Evolutionary conservation across 64 coral and sea anemone species (phyloP).

Genomic region (Montipora cactus): DNA sequence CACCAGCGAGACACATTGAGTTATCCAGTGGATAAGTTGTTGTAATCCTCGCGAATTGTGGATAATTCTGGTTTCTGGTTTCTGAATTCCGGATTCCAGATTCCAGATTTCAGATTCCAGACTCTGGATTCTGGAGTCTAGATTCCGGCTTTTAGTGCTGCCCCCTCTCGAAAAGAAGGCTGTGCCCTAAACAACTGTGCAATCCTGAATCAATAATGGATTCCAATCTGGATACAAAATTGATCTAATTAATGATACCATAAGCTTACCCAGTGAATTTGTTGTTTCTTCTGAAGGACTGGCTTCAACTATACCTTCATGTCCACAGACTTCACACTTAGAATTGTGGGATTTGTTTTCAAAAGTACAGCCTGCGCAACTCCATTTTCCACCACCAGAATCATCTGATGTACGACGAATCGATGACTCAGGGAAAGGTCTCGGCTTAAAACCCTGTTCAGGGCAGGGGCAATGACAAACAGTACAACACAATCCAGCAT

Average conservation of each 20-base stretch:
- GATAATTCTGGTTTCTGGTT: too few species aligned
- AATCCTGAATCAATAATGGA: too few species aligned
- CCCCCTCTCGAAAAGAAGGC: too few species aligned
- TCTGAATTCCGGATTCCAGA: too few species aligned
- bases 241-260: background rate
- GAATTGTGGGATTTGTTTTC: slow-evolving; percentile 50
- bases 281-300: background rate
- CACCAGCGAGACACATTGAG: too few species aligned
- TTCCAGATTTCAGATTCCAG: too few species aligned
- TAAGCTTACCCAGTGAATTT: background rate
- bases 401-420: slow-evolving; percentile 42
- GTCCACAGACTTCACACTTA: slow-evolving; percentile 66
- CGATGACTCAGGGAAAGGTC: slow-evolving; percentile 93
- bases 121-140: too few species aligned
- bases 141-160: too few species aligned
- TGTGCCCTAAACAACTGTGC: too few species aligned
- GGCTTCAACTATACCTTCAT: background rate
- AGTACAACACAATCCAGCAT: slow-evolving; percentile 67
- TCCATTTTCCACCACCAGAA: slow-evolving; percentile 37
- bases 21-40: too few species aligned
- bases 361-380: slow-evolving; percentile 81
- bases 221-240: too few species aligned
- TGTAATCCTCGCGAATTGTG: too few species aligned
- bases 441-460: slow-evolving; percentile 89
- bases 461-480: slow-evolving; percentile 80